Evolutionary conservation across 2,113 vertebrate genomes (phyloP), one percentile per base, ranked within the genome.

Genomic region (Trochalopteron elliotii): DNA sequence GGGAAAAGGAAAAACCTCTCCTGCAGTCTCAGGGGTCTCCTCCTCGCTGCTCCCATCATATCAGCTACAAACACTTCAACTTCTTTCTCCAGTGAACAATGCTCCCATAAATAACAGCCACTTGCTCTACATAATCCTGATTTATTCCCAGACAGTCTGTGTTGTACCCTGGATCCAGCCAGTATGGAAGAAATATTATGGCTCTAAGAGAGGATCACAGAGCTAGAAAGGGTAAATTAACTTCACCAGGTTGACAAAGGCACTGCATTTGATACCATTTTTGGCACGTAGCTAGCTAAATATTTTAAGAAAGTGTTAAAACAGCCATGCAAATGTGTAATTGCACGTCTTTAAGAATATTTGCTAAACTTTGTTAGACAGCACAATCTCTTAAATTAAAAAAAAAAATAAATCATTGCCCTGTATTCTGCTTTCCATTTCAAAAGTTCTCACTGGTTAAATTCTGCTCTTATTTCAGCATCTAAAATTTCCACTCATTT

Each of bases 101-200:
- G 37, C 39, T 33, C 69, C 60, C 82, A 76, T 87, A 81, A 93
- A 83, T 90, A 94, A 93, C 42, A 70, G 64, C 47, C 69, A 81
- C 77, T 91, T 83, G 53, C 44, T n/a, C 80, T 78, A 47, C 72
- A 81, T 93, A 92, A 94, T 84, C 72, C 83, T 91, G 89, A 95
- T 94, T 94, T 94, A 94, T 87, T 94, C 53, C 44, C 70, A 77
- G 80, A n/a, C 53, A 91, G 52, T 82, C 89, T 63, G 15, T 55
- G 52, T 30, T 78, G 52, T 67, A 83, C 60, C 76, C 75, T 72
- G 67, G 56, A 69, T 86, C 50, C 87, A 91, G 87, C 82, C 57
- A 87, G 69, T 55, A 78, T 53, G 81, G 83, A 94, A 94, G 93
- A 94, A 95, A 94, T 94, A 94, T 71, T 84, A 78, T 5, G 63